Evolutionary conservation across 2,797 vertebrate genomes (phyloP).

Genomic region (Pseudocheirus occidentalis): DNA sequence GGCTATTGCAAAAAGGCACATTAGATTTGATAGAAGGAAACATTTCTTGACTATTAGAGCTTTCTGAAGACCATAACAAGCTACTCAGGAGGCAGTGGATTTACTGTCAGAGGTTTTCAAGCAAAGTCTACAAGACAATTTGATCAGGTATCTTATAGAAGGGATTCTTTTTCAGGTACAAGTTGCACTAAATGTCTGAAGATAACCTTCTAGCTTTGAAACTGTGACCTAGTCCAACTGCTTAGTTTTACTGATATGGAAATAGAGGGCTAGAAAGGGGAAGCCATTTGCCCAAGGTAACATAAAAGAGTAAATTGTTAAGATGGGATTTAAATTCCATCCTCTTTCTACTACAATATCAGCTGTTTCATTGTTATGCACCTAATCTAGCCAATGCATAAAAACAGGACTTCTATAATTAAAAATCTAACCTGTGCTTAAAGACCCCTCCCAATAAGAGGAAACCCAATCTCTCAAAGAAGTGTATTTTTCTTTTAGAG

Average conservation of each 20-base stretch:
- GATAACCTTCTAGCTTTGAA: neutral
- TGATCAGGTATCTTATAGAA: neutral
- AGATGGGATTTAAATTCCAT: neutral
- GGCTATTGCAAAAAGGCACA: neutral
- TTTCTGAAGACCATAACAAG: neutral
- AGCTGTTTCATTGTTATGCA: neutral
- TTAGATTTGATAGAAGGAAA: neutral
- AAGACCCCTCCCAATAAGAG: neutral
- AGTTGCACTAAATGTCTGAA: neutral
- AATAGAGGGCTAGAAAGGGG: neutral
- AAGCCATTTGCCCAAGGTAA: neutral
- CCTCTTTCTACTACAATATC: neutral
- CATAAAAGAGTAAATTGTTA: neutral
- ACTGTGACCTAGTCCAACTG: neutral
- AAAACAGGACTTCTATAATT: neutral
- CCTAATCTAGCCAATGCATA: neutral
- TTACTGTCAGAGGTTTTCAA: neutral
- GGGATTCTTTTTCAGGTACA: neutral
- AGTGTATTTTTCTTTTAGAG: neutral
- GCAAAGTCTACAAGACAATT: neutral
- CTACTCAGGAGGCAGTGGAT: neutral
- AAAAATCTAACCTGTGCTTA: neutral
- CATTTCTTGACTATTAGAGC: neutral
- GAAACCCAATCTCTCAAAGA: neutral
- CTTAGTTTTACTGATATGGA: neutral